These are phyloP conservation scores for Arrhamphus sclerolepis DNA, from an alignment of 2,797 vertebrate genomes.

Conservation along the genomic window DNA sequence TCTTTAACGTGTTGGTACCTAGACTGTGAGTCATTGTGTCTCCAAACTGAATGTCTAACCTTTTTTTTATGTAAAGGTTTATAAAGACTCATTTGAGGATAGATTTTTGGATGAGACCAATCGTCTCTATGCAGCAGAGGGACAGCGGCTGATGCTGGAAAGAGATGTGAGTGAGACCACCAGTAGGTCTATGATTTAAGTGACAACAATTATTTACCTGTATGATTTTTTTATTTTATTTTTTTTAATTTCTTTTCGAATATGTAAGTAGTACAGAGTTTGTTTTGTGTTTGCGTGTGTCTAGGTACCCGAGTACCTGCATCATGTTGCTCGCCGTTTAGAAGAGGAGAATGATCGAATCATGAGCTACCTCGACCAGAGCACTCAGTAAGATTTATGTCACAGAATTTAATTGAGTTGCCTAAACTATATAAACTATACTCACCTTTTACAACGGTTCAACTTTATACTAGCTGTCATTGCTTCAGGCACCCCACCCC, in stretches of 20 bases:
- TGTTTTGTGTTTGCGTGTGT: slow-evolving; percentile 42
- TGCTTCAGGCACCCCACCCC: too few species aligned
- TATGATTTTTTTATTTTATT: too few species aligned
- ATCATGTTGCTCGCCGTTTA: slow-evolving; percentile 96
- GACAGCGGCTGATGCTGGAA: slow-evolving; percentile 98
- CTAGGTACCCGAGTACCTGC: slow-evolving; percentile 97
- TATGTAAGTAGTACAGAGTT: neutral
- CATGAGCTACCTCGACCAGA: slow-evolving; percentile 98
- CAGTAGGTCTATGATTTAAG: neutral
- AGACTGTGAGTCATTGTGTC: neutral
- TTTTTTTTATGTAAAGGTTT: slow-evolving; percentile 82
- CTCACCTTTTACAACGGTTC: too few species aligned
- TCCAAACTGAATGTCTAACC: neutral
- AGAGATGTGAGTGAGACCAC: slow-evolving; percentile 86
- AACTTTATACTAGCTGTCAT: too few species aligned
- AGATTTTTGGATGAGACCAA: slow-evolving; percentile 96
- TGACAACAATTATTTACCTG: neutral
- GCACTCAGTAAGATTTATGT: slow-evolving; percentile 87
- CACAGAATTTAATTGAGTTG: neutral
- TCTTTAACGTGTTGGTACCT: neutral
- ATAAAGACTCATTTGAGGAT: slow-evolving; percentile 97
- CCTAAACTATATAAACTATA: neutral
- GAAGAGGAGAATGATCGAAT: slow-evolving; percentile 98
- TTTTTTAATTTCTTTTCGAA: neutral
- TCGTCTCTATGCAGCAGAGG: slow-evolving; percentile 94